Evolutionary conservation across 1,140 invertebrate species (phyloP).

Genomic region (Dufourea novaeangliae): DNA sequence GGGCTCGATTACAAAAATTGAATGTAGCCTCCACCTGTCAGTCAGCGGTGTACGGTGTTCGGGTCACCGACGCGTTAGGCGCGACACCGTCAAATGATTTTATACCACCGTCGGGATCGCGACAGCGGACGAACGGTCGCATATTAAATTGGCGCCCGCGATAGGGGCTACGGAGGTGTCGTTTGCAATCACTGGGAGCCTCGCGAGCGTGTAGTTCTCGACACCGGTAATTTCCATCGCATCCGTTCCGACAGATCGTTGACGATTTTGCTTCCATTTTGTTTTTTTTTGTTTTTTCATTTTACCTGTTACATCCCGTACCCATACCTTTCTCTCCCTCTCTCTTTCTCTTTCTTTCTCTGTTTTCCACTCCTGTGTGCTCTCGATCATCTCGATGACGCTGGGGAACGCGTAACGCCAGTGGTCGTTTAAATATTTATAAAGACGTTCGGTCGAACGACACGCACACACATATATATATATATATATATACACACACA

Average conservation of each 20-base stretch:
- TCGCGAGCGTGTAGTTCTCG: conserved; percentile 16
- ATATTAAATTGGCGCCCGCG: conserved; percentile 38
- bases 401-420: not conserved
- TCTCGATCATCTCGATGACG: not conserved
- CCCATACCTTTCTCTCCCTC: too few species aligned
- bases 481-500: too few species aligned
- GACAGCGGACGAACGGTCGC: conserved; percentile 20
- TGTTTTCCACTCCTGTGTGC: not conserved
- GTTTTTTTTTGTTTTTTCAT: too few species aligned
- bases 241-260: not conserved
- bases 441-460: not conserved
- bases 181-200: conserved; percentile 19
- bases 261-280: too few species aligned
- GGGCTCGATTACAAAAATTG: conserved; percentile 70
- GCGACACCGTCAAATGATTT: conserved; percentile 46
- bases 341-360: too few species aligned
- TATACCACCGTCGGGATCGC: conserved; percentile 46
- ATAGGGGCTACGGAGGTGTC: conserved; percentile 6
- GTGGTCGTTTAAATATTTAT: conserved; percentile 27
- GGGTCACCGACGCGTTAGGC: conserved; percentile 57
- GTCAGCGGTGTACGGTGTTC: conserved; percentile 38
- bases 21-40: conserved; percentile 69
- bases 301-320: not conserved
- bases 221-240: conserved; percentile 22
- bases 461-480: too few species aligned